Evolutionary conservation across 2,113 vertebrate genomes (phyloP).

Genomic region (Sapayoa aenigma): DNA sequence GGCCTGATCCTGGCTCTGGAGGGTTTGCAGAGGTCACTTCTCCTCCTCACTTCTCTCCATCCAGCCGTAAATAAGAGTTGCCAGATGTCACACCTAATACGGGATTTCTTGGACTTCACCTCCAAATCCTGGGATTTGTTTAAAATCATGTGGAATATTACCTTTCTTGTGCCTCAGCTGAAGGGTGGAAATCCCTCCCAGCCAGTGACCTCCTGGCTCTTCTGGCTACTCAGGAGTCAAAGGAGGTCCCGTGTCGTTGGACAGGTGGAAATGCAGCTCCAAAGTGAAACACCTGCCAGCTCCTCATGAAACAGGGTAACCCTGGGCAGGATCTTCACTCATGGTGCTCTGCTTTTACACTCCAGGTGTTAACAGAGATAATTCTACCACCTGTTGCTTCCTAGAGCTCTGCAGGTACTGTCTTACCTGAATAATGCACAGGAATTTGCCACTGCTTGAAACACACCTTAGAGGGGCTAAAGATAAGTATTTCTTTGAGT

Average conservation of each 20-base stretch:
- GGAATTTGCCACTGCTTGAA: neutral
- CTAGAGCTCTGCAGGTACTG: neutral
- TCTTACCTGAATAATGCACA: neutral
- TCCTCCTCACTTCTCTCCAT: neutral
- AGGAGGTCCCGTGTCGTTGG: accelerated
- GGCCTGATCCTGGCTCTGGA: neutral
- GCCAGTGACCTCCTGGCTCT: neutral
- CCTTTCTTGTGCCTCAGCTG: neutral
- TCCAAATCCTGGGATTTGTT: neutral
- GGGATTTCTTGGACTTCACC: slow-evolving; percentile 4
- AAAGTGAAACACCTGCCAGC: neutral
- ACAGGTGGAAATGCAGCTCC: neutral
- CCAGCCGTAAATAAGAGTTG: neutral
- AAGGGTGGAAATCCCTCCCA: neutral
- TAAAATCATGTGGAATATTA: neutral
- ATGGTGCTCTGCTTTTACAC: neutral
- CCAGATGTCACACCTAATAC: neutral
- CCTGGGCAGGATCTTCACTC: neutral
- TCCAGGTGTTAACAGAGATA: neutral
- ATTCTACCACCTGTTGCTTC: neutral
- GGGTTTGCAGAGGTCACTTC: neutral
- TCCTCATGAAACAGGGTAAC: neutral
- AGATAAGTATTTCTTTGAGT: neutral
- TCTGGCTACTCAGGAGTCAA: neutral
- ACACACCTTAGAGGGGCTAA: neutral